Evolutionary conservation across 2,113 vertebrate species (phyloP), one percentile per base, ranked within the genome.

Genomic region (Anoura caudifer): DNA sequence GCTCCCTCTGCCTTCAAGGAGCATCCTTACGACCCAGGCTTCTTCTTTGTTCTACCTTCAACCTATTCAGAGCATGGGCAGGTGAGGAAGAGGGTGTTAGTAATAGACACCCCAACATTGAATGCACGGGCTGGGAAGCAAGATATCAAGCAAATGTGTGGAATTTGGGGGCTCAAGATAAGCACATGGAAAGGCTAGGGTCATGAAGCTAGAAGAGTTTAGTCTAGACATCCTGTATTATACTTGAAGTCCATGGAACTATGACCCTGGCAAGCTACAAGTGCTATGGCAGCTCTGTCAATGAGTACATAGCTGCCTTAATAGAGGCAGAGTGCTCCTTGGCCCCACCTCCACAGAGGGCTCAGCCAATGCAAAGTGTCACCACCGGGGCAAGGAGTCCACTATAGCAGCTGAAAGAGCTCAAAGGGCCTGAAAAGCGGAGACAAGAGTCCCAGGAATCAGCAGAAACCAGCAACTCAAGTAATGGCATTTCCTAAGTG

Each of bases 201-300:
- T 24, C 79, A 41, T 3, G 1, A 6, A n/a, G 19, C 33, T 45
- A 36, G 24, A 54, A 38, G 36, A 75, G 54, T 73, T 17, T 84
- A 43, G 24, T 83, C 45, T 88, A 72, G 45, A 87, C 9, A 17
- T 14, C 65, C 65, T 83, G 5, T 33, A 63, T 33, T 26, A 19
- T 1, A 2, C 33, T 20, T 36, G 24, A 9, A 65, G 16, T 14
- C 47, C 4, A 1, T 0, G 4, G 45, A 41, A 43, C 6, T 73
- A 19, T 28, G 72, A 77, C 33, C 19, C 24, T 87, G 14, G 31
- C 19, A 28, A 54, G 59, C 22, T 41, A 1, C 31, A 3, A 9
- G 24, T 8, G 50, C 87, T 81, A 20, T 11, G 31, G 13, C 22
- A 36, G 36, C 45, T 80, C 92, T 43, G n/a, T 36, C 45, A 41